Evolutionary conservation across 35 echinoderm and acorn worm species (phyloP), one percentile per base, ranked within the genome.

Genomic region (Ophiothrix spiculata): DNA sequence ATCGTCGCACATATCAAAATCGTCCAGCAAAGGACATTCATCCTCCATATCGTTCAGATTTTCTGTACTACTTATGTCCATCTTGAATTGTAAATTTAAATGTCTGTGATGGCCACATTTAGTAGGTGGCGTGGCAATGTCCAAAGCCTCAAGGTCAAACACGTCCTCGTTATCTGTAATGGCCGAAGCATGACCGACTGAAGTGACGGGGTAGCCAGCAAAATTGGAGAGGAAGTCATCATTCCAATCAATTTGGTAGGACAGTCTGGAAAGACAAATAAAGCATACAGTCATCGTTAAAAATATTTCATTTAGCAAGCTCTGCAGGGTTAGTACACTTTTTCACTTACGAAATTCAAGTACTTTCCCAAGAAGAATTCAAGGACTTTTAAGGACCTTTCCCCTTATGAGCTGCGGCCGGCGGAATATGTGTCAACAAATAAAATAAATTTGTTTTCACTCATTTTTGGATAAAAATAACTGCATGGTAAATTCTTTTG

Each of bases 211-310:
- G 39, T 89, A 79, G 39, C 74, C 81, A 15, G 78, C 78, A 56
- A 89, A 89, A 36, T 42, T 77, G 37, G 60, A 75, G 2, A 89
- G 37, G 40, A 46, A 89, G 45, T 82, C 87, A 41, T 89, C 87
- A 0, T 56, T 82, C 87, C 80, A 74, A 38, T 89, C 87, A 36
- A 89, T n/a, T 39, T 89, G 78, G 64, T 69, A 89, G 69, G 78
- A 89, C 21, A 89, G 73, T 38, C 87, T 89, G 38, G 0, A 31
- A 33, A 73, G 23, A 35, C 35, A 75, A 46, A 35, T 34, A 0
- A 80, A 80, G 56, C 14, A 6, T n/a, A 33, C 78, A 80, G 38
- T 12, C n/a, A n/a, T n/a, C n/a, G n/a, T n/a, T n/a, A n/a, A n/a
- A n/a, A n/a, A n/a, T n/a, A n/a, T n/a, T n/a, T n/a, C n/a, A n/a